A percentile compares a stretch with the other conserved stretches of the same genome.
These are phyloP conservation scores for Chromobotia macracanthus DNA, from an alignment of 2,797 vertebrate species.

Conservation along the genomic window DNA sequence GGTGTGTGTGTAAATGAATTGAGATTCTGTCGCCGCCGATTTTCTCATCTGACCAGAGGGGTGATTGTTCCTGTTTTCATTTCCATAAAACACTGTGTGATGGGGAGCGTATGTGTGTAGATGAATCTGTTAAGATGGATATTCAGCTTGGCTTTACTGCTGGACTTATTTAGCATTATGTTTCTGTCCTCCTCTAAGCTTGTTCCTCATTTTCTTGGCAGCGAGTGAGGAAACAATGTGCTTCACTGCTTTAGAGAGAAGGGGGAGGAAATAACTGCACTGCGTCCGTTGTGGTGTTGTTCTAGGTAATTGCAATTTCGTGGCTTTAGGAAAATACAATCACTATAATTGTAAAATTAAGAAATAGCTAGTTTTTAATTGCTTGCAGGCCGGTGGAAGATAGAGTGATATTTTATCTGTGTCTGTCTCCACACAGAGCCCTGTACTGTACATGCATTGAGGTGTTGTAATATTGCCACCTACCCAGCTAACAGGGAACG, in stretches of 20 bases:
- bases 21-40: slow-evolving; percentile 34
- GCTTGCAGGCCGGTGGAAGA: slow-evolving; percentile 63
- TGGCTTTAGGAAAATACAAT: slow-evolving; percentile 66
- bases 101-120: slow-evolving; percentile 56
- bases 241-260: slow-evolving; percentile 43
- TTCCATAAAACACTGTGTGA: slow-evolving; percentile 61
- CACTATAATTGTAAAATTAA: slow-evolving; percentile 62
- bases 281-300: slow-evolving; percentile 52
- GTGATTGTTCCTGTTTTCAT: slow-evolving; percentile 60
- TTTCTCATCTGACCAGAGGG: slow-evolving; percentile 48
- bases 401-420: slow-evolving; percentile 60
- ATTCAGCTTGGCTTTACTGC: slow-evolving; percentile 51
- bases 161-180: slow-evolving; percentile 58
- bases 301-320: slow-evolving; percentile 64
- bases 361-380: slow-evolving; percentile 62
- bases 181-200: slow-evolving; percentile 52
- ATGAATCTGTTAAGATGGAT: slow-evolving; percentile 63
- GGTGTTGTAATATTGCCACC: slow-evolving; percentile 44
- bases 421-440: slow-evolving; percentile 28
- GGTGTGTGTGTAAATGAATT: slow-evolving; percentile 57
- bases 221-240: slow-evolving; percentile 59
- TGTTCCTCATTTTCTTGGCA: slow-evolving; percentile 66
- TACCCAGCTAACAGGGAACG: no score
- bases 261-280: slow-evolving; percentile 36
- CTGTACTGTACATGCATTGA: slow-evolving; percentile 30